Conservation (phyloP, 1,140 invertebrate species). For the Daktulosphaira vitifoliae region DNA sequence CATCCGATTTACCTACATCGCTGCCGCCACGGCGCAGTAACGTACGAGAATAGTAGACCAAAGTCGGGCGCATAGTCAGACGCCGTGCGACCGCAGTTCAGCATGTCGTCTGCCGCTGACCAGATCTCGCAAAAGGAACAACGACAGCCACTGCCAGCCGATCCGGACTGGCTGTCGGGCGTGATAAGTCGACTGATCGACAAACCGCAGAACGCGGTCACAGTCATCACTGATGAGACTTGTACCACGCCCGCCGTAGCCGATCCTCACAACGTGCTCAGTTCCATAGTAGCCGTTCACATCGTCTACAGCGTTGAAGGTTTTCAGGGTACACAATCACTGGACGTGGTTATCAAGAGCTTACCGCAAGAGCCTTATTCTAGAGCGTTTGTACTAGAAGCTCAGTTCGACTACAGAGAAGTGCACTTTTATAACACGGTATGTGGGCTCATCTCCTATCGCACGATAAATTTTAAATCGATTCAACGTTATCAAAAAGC, state of each 20-base stretch:
- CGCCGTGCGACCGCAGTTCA: neutral
- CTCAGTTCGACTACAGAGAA: conserved; percentile 70
- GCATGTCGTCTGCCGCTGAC: conserved; percentile 10
- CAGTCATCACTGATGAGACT: conserved; percentile 50
- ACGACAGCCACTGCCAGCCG: conserved; percentile 50
- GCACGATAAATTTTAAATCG: no score
- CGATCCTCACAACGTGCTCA: conserved; percentile 40
- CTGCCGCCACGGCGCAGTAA: neutral
- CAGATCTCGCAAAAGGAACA: conserved; percentile 34
- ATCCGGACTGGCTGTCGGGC: conserved; percentile 46
- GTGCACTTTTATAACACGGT: conserved; percentile 75
- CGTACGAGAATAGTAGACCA: neutral
- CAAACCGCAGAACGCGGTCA: conserved; percentile 39
- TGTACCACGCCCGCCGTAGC: conserved; percentile 43
- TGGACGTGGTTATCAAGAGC: conserved; percentile 61
- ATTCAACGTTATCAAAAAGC: no score
- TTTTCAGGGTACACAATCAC: conserved; percentile 38
- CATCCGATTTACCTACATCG: neutral
- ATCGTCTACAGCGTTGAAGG: conserved; percentile 22
- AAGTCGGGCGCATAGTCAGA: conserved; percentile 2
- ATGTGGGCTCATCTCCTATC: conserved; percentile 39
- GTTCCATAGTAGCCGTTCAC: conserved; percentile 28
- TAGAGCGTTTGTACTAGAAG: conserved; percentile 65
- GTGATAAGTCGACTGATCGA: conserved; percentile 20
- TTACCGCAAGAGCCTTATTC: conserved; percentile 65